Base-by-base conservation (phyloP, 1,140 invertebrate species). In the Ceratina calcarata region DNA sequence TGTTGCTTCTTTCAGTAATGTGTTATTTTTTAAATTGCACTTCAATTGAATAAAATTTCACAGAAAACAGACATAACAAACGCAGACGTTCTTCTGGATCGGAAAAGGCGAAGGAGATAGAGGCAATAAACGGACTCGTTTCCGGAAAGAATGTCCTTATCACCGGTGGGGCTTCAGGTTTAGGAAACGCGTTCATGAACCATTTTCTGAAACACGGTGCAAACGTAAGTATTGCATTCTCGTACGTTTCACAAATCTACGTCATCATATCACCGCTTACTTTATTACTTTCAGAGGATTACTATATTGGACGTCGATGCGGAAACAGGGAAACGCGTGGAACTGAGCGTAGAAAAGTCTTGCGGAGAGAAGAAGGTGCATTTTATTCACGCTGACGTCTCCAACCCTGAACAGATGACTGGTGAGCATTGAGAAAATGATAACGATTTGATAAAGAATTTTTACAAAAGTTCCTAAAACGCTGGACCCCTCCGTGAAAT, bases 131-230 rank as follows among this genome's bases (percentile, higher is more conserved):
- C 22, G 84, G 85, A 0, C 45, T 91, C 0, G 87, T 91, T 20
- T 89, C 87, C 8, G 89, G 88, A 0, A 93, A 93, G 80, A 93
- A 93, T 60, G 90, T 93, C 49, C 67, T 94, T 0, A 91, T 94
- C 37, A 94, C 93, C 8, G 94, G 94, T 4, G 93, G 91, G 53
- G 93, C 92, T 18, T 87, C 91, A 15, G 94, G 94, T 7, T 88
- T 94, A 6, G 94, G 94, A 10, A 82, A 90, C 20, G 93, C 92
- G 8, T 93, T 94, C 65, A 87, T 91, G 45, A 90, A 89, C 78
- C 89, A 91, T 13, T 91, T 94, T 12, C 74, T 94, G 3, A 89
- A 92, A 57, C 91, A 92, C 18, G 91, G 90, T 13, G 91, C 91
- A 7, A 92, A 90, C 65, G 93, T 94, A 85, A 90, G 89, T 81